Conservation (phyloP, 2,797 vertebrate genomes). For the Ctenosaura bakeri region DNA sequence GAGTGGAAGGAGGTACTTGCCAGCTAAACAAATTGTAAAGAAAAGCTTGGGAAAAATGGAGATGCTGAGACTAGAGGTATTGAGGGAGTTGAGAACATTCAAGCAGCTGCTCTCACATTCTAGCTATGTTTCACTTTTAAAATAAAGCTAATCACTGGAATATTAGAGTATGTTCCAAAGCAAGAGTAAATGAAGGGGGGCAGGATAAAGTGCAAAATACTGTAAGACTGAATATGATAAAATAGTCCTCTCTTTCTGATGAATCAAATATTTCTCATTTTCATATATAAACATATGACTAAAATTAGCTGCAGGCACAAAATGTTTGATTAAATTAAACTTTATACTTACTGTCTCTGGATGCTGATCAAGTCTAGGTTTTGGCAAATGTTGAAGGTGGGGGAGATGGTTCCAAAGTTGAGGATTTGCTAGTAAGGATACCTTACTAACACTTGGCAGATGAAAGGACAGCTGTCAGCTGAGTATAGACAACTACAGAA, state of each 20-base stretch:
- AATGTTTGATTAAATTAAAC: not conserved
- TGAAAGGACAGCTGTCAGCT: not conserved
- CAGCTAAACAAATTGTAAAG: not conserved
- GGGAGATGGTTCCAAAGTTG: not conserved
- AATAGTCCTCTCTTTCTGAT: not conserved
- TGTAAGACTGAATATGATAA: not conserved
- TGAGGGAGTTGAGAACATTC: not conserved
- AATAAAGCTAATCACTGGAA: not conserved
- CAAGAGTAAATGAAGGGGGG: not conserved
- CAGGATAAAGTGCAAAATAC: not conserved
- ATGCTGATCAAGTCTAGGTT: not conserved
- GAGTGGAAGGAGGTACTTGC: not conserved
- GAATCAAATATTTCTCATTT: not conserved
- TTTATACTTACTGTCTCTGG: not conserved
- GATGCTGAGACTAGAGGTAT: not conserved
- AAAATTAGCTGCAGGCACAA: not conserved
- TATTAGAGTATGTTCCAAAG: slow-evolving; percentile 7
- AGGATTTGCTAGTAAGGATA: not conserved
- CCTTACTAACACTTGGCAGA: not conserved
- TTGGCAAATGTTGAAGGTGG: not conserved
- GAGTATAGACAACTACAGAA: not conserved
- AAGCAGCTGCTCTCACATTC: not conserved
- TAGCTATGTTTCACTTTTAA: slow-evolving; percentile 4
- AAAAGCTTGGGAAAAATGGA: not conserved
- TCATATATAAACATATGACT: not conserved